These are phyloP conservation scores for Phoxinus dragarum DNA, from an alignment of 2,797 vertebrate species.

Conservation along the genomic window DNA sequence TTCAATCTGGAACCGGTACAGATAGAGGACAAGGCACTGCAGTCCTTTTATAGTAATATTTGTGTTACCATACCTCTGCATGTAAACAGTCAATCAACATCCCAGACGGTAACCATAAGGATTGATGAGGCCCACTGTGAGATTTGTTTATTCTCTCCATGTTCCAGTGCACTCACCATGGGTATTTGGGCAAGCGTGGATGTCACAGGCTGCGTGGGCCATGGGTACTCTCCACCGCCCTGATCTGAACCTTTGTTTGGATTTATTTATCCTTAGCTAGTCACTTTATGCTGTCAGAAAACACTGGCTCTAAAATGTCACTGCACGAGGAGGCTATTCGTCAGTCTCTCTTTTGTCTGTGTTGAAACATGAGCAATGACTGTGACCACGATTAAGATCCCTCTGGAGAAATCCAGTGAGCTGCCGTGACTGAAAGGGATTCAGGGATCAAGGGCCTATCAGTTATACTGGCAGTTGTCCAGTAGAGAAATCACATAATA, in stretches of 20 bases:
- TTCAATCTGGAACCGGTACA: slow-evolving; percentile 37
- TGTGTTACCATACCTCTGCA: neutral
- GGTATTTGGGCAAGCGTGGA: neutral
- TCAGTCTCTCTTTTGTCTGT: slow-evolving; percentile 23
- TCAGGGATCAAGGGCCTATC: neutral
- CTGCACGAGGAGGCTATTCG: slow-evolving; percentile 17
- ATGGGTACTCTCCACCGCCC: neutral
- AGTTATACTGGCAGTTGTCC: slow-evolving; percentile 15
- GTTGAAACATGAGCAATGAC: slow-evolving; percentile 40
- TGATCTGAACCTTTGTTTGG: slow-evolving; percentile 11
- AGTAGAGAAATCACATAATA: slow-evolving; percentile 15
- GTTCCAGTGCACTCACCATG: neutral
- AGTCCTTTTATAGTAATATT: slow-evolving; percentile 38
- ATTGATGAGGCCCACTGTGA: neutral
- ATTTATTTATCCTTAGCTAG: slow-evolving; percentile 24
- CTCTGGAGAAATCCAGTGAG: slow-evolving; percentile 33
- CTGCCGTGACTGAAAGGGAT: slow-evolving; percentile 18
- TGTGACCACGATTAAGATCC: slow-evolving; percentile 22
- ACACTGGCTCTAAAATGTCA: slow-evolving; percentile 38
- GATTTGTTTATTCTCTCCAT: neutral
- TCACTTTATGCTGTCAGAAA: slow-evolving; percentile 29
- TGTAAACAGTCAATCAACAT: slow-evolving; percentile 3
- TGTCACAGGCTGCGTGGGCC: neutral
- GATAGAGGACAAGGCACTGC: slow-evolving; percentile 19
- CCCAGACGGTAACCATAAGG: neutral